phyloP scores from a whole-genome alignment of 2,888 invertebrate species.

The Antheraea assamensis region DNA sequence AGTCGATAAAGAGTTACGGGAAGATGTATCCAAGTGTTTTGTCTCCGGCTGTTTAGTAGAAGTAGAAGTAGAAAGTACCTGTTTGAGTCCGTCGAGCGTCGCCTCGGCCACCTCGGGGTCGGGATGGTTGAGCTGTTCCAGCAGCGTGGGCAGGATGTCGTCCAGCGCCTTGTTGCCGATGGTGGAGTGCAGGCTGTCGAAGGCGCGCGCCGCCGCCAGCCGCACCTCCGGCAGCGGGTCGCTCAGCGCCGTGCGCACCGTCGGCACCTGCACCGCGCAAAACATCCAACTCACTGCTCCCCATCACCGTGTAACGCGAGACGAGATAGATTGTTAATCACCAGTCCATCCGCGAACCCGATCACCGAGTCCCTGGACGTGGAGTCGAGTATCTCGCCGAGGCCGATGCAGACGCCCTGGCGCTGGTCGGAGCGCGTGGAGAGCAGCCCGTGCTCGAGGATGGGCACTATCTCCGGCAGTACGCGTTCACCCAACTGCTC shows the following conservation, averaged over 20 bases:
- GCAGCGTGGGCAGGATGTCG: conserved; percentile 96
- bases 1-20: too few species aligned
- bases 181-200: conserved; percentile 96
- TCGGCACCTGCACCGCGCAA: conserved; percentile 83
- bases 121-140: conserved; percentile 88
- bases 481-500: conserved; percentile 94
- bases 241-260: conserved; percentile 96
- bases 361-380: conserved; percentile 97
- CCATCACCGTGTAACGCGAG: too few species aligned
- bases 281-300: too few species aligned
- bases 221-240: conserved; percentile 97
- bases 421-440: conserved; percentile 96
- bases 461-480: conserved; percentile 98
- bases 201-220: conserved; percentile 97
- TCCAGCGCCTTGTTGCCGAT: conserved; percentile 97
- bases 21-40: too few species aligned
- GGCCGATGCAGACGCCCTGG: conserved; percentile 98
- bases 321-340: too few species aligned
- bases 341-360: conserved; percentile 80
- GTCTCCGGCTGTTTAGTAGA: too few species aligned
- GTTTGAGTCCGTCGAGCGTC: conserved; percentile 96
- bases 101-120: conserved; percentile 92
- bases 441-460: conserved; percentile 95
- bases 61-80: conserved; percentile 69
- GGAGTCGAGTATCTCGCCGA: conserved; percentile 98